Conservation (phyloP, 2,888 invertebrate species). For the Embidobia sp. region DNA sequence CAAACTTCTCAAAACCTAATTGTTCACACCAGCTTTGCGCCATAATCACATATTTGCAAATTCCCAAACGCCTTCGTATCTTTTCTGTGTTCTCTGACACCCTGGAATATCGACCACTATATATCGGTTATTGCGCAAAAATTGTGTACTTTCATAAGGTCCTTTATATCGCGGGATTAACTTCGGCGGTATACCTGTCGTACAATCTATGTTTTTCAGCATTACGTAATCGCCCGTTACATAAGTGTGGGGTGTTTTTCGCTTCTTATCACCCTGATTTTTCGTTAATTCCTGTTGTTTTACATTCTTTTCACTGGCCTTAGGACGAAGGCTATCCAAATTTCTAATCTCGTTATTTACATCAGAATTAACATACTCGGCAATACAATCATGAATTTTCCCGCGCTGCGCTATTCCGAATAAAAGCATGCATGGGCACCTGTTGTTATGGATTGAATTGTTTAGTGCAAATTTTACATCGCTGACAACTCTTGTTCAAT, state of each 20-base stretch:
- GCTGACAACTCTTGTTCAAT: background rate
- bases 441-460: conserved; percentile 7
- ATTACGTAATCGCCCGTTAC: conserved; percentile 48
- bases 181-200: conserved; percentile 57
- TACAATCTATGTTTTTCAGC: conserved; percentile 33
- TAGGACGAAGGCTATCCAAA: background rate
- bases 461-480: conserved; percentile 21
- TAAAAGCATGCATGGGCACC: background rate
- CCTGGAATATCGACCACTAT: conserved; percentile 56
- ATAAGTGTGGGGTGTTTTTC: conserved; percentile 22
- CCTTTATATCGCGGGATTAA: conserved; percentile 64
- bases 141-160: conserved; percentile 59
- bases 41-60: conserved; percentile 58
- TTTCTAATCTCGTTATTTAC: background rate
- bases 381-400: background rate
- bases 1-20: no score
- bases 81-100: conserved; percentile 50
- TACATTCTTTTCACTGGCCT: background rate
- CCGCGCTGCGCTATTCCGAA: conserved; percentile 9
- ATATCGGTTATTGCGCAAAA: conserved; percentile 63
- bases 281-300: background rate
- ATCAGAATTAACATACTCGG: background rate
- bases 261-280: conserved; percentile 13
- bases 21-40: conserved; percentile 8
- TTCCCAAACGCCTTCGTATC: conserved; percentile 61